Evolutionary conservation across 2,113 vertebrate genomes (phyloP).

Genomic region (Myxocyprinus asiaticus): DNA sequence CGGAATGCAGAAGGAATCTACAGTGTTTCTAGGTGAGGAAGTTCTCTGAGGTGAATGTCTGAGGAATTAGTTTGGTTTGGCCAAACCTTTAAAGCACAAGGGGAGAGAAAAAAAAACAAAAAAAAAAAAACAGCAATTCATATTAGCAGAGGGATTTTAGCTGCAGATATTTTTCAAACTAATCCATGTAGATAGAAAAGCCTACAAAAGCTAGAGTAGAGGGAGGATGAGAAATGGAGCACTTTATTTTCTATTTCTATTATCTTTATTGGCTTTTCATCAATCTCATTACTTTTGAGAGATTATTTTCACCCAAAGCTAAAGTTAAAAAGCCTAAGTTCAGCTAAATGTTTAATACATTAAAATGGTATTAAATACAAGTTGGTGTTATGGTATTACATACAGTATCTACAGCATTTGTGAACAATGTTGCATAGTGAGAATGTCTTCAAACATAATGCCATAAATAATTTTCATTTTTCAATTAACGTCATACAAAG

Average conservation of each 20-base stretch:
- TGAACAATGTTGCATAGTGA: too few relatives aligned
- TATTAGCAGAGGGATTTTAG: slow-evolving; percentile 26
- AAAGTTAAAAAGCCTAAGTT: too few relatives aligned
- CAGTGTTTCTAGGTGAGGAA: too few relatives aligned
- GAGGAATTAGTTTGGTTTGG: slow-evolving; percentile 45
- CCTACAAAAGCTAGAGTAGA: slow-evolving; percentile 3
- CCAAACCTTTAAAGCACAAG: slow-evolving; percentile 40
- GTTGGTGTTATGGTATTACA: too few relatives aligned
- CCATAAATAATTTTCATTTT: too few relatives aligned
- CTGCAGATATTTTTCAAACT: slow-evolving; percentile 40
- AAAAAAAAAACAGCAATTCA: slow-evolving; percentile 34
- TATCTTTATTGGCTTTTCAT: slow-evolving; percentile 33
- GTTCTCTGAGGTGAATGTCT: slow-evolving; percentile 22
- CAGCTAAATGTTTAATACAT: too few relatives aligned
- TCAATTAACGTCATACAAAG: too few relatives aligned
- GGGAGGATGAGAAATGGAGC: slow-evolving; percentile 2
- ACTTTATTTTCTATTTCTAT: neutral
- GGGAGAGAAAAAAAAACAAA: too few relatives aligned
- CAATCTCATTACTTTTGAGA: neutral
- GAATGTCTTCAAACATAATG: too few relatives aligned
- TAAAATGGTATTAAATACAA: too few relatives aligned
- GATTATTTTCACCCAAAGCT: neutral
- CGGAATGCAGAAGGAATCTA: too few relatives aligned
- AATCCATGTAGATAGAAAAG: slow-evolving; percentile 49
- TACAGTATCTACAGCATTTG: too few relatives aligned